Evolutionary conservation across 2,113 vertebrate genomes (phyloP), one percentile per base, ranked within the genome.

Genomic region (Paracyprichromis sp.): DNA sequence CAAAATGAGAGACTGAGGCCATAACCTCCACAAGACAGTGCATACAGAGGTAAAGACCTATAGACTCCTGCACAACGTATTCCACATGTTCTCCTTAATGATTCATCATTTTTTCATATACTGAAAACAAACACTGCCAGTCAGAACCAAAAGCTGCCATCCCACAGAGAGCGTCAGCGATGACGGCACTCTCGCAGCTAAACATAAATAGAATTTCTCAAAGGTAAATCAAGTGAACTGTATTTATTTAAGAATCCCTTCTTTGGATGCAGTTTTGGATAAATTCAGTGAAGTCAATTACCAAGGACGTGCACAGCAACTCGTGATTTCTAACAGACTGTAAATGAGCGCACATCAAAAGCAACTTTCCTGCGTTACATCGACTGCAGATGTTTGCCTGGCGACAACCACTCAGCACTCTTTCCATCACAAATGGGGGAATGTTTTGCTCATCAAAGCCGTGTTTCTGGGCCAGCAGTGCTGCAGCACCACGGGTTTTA

Each of bases 331-430:
- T 71, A 26, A 86, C 54, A 13, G 47, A 63, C 26, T 82, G 4
- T 16, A 50, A 85, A 69, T 52, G 47, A 89, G 36, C 3, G 24
- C 69, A 80, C 80, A 83, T 89, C 53, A 69, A 89, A 87, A 88
- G 84, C 86, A 45, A 2, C 63, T 63, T 86, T 53, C 59, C 69
- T 29, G 82, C 1, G 31, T 86, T 88, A 50, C 53, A 91, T 92
- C 80, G 86, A 86, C 83, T 63, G 53, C 87, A 85, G 66, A 69
- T 90, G 85, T 91, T 89, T 84, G 40, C 59, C 85, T 47, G 66
- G 54, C 78, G 52, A 57, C 82, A 91, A 78, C 84, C 31, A 89
- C 16, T 80, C 45, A 24, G 69, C 61, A 11, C 29, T 83, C 88
- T 89, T 86, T 93, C 82, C 83, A 85, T 88, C 76, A 85, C 43